Evolutionary conservation across 1,140 invertebrate species (phyloP), one percentile per base, ranked within the genome.

Genomic region (Vollenhovia emeryi): DNA sequence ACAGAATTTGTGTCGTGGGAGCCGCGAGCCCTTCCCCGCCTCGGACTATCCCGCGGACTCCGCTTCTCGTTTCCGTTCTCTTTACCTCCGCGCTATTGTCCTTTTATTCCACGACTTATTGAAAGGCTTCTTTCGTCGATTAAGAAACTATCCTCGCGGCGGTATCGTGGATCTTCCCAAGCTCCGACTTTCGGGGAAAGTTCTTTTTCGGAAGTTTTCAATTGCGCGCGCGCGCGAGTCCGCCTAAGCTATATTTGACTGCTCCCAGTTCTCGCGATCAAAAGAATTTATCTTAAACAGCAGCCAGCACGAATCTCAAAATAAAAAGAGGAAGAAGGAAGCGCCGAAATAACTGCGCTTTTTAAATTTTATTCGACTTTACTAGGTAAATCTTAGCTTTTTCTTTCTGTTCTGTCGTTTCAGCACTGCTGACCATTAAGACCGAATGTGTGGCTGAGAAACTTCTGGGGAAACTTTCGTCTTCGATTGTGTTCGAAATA

Each of bases 1-100:
- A 90, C 91, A 91, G 92, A 91, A 91, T 92, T 89, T 85, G 85
- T 92, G 88, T 87, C 90, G 86, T 69, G 73, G 36, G n/a, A 82
- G 50, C 50, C 27, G 33, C 24, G 62, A 43, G 3, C 57, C 36
- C 33, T 68, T 64, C 33, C 24, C 27, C 30, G 18, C 75, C 57
- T 27, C 40, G 69, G 62, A 62, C 48, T 21, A 21, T 68, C 64
- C 55, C 27, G n/a, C n/a, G 45, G 33, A 2, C 43, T 18, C 18
- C 45, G 33, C 60, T n/a, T 57, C 60, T 18, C 43, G 45, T 40
- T 64, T 68, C 71, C 68, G 30, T 50, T 85, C 18, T 40, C 21
- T 55, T 74, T 62, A 7, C 43, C 27, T 13, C 36, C 64, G 9
- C 50, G 36, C 24, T 8, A 57, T 79, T 73, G 66, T 68, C 59